phyloP scores from a whole-genome alignment of 2,888 invertebrate genomes.

The Phragmatobia fuliginosa region DNA sequence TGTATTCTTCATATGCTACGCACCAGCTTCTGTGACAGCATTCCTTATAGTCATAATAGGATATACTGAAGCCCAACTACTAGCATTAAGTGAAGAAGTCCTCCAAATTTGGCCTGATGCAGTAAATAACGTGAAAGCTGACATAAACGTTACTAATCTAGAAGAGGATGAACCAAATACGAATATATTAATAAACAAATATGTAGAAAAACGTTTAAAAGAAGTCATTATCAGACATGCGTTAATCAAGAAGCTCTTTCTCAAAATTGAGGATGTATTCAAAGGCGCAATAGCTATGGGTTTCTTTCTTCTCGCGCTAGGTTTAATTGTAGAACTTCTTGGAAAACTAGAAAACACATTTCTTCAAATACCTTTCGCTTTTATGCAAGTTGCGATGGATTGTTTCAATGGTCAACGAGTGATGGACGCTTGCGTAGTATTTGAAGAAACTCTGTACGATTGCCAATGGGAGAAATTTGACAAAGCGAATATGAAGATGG shows the following conservation, averaged over 20 bases:
- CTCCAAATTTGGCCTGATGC: conserved; percentile 24
- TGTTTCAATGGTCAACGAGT: conserved; percentile 69
- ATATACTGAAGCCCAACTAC: conserved; percentile 25
- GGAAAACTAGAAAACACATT: conserved; percentile 63
- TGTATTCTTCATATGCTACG: conserved; percentile 16
- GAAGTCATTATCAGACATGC: conserved; percentile 19
- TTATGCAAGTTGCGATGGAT: too few species aligned
- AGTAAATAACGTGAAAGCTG: neutral
- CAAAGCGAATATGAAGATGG: conserved; percentile 63
- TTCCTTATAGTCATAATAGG: conserved; percentile 28
- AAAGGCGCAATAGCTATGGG: conserved; percentile 56
- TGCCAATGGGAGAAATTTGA: conserved; percentile 75
- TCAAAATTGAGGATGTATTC: conserved; percentile 39
- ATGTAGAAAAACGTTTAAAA: too few species aligned
- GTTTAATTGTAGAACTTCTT: conserved; percentile 58
- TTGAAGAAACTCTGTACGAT: conserved; percentile 65
- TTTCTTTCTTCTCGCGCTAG: conserved; percentile 52
- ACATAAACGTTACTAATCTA: neutral
- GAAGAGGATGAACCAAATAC: conserved; percentile 4
- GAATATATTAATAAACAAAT: too few species aligned
- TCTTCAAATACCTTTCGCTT: conserved; percentile 48
- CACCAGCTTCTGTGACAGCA: conserved; percentile 20
- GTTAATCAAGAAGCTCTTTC: conserved; percentile 12
- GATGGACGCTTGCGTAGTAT: conserved; percentile 62
- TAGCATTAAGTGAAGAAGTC: conserved; percentile 29